Evolutionary conservation across 2,797 vertebrate species (phyloP).

Genomic region (Lates japonicus): DNA sequence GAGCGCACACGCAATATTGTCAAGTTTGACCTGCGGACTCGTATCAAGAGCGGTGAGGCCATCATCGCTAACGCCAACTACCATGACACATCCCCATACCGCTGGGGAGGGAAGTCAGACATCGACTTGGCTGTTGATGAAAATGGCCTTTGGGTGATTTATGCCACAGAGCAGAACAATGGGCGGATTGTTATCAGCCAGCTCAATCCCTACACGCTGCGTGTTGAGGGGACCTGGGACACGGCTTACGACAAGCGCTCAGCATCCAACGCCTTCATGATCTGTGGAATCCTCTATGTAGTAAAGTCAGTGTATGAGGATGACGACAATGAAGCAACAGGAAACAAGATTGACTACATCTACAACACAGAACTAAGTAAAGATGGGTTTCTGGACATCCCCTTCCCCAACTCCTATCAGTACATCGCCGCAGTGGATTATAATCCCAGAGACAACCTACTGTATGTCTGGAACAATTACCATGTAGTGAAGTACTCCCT

Average conservation of each 20-base stretch:
- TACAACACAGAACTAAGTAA: slow-evolving; percentile 98
- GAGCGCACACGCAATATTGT: slow-evolving; percentile 98
- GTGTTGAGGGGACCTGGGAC: slow-evolving; percentile 98
- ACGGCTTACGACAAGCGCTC: slow-evolving; percentile 98
- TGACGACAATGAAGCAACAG: slow-evolving; percentile 98
- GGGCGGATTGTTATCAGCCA: slow-evolving; percentile 98
- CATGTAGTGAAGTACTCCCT: slow-evolving; percentile 98
- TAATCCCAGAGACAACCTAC: slow-evolving; percentile 97
- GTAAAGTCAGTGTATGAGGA: slow-evolving; percentile 98
- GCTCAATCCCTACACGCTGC: slow-evolving; percentile 95
- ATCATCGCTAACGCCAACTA: slow-evolving; percentile 99
- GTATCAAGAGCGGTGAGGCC: slow-evolving; percentile 98
- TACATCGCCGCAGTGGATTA: slow-evolving; percentile 99
- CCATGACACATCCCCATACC: slow-evolving; percentile 98
- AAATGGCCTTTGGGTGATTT: slow-evolving; percentile 99
- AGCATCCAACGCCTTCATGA: slow-evolving; percentile 99
- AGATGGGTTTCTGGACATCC: slow-evolving; percentile 95
- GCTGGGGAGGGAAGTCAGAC: slow-evolving; percentile 99
- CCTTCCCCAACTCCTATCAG: slow-evolving; percentile 98
- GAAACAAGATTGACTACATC: slow-evolving; percentile 99
- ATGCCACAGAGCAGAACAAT: slow-evolving; percentile 99
- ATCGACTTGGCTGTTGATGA: slow-evolving; percentile 98
- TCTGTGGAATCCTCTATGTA: slow-evolving; percentile 98
- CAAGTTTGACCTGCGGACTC: slow-evolving; percentile 96
- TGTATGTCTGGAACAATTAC: slow-evolving; percentile 99